phyloP scores from a whole-genome alignment of 2,797 vertebrate species.

The Manis javanica region DNA sequence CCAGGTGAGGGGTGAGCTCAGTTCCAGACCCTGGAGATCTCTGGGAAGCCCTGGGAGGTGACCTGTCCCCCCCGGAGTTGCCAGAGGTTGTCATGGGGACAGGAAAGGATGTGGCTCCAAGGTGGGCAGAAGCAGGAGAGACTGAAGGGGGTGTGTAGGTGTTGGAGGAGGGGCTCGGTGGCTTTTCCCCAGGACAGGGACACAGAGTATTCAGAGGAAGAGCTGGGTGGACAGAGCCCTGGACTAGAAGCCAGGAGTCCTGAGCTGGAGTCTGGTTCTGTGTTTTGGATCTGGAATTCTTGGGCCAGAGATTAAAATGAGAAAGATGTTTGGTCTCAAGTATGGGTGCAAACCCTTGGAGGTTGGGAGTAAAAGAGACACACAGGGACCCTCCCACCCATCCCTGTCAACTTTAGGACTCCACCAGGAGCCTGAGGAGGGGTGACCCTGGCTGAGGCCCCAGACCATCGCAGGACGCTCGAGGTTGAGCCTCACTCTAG shows the following conservation, averaged over 20 bases:
- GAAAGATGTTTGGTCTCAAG: neutral
- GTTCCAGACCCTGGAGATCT: neutral
- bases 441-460: neutral
- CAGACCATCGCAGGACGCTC: neutral
- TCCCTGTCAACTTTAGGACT: neutral
- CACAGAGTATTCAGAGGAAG: neutral
- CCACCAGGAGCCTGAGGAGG: neutral
- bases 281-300: neutral
- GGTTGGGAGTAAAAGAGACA: neutral
- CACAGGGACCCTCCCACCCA: neutral
- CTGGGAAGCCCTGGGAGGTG: neutral
- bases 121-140: constrained; percentile 42
- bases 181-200: neutral
- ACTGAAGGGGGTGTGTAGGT: neutral
- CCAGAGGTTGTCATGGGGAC: constrained; percentile 57
- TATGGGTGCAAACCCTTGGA: neutral
- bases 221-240: neutral
- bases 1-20: neutral
- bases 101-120: constrained; percentile 68
- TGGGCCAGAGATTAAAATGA: neutral
- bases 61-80: constrained; percentile 51
- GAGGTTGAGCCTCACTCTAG: neutral
- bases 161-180: neutral
- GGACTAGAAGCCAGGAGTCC: neutral
- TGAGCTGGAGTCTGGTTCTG: neutral